Evolutionary conservation across 37 sponge, comb jelly and placozoan genomes (phyloP), one percentile per base, ranked within the genome.

Genomic region (Corticium candelabrum): DNA sequence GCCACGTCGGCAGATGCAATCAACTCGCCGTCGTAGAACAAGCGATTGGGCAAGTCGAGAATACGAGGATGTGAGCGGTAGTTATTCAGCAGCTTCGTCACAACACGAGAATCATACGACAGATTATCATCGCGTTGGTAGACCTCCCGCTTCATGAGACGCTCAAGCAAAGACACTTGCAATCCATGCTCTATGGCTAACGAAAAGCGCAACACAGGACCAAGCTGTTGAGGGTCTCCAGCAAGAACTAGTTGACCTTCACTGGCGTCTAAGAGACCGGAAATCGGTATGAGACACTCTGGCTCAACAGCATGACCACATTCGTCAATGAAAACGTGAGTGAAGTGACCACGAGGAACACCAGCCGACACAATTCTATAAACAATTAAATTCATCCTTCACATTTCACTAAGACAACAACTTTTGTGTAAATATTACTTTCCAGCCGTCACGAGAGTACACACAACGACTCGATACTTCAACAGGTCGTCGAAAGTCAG

Each of bases 231-330:
- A 5, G 91, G 91, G 41, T 91, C 91, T 1, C 91, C 91, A 15
- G 88, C 88, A 41, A 91, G 77, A 1, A 91, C 84, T 38, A 82
- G 40, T 81, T 87, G 78, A 1, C 39, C 30, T 68, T 81, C 81
- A 3, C 76, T 39, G 0, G 83, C 43, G n/a, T 76, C 81, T 0
- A 83, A 77, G 67, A 85, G 74, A 21, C 85, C 41, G 36, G 86
- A 68, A 1, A 85, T 34, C 1, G 91, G 86, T 2, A 87, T 41
- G 7, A 91, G 68, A 36, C 83, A 79, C 81, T 91, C 91, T 0
- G 91, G 88, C 80, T 87, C 91, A 3, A 83, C 82, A 2, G 91
- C 91, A 70, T 91, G 91, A 3, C 91, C 91, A 7, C 86, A 81
- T 74, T 91, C 91, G 40, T 91, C 91, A 15, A 91, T 76, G 85